Evolutionary conservation across 2,113 vertebrate species (phyloP).

Genomic region (Hipposideros armiger): DNA sequence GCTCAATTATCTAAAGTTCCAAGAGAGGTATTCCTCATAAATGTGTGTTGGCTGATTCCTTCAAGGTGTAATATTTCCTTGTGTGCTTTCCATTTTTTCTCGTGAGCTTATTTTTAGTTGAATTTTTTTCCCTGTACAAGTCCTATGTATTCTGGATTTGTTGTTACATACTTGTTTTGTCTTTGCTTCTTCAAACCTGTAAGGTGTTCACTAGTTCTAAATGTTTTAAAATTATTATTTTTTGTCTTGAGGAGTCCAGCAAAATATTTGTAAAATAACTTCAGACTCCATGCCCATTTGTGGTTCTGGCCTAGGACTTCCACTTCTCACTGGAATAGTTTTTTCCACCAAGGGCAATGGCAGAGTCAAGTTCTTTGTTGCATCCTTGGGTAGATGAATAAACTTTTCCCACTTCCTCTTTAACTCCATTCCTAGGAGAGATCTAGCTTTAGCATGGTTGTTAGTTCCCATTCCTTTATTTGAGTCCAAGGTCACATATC

Average conservation of each 20-base stretch:
- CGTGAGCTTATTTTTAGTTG: constrained; percentile 16
- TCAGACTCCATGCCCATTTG: neutral
- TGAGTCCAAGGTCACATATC: neutral
- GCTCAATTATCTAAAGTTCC: neutral
- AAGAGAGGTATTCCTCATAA: neutral
- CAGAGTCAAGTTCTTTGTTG: neutral
- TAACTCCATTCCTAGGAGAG: neutral
- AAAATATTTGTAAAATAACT: constrained; percentile 20
- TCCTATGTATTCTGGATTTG: neutral
- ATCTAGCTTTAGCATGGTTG: neutral
- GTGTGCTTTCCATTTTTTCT: constrained; percentile 1
- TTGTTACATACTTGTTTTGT: constrained; percentile 36
- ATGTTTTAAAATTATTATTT: constrained; percentile 1
- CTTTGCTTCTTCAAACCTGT: neutral
- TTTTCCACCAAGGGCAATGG: neutral
- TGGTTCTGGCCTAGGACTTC: neutral
- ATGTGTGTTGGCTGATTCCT: neutral
- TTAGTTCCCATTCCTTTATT: neutral
- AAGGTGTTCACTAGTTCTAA: neutral
- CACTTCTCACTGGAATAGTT: neutral
- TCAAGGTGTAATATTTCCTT: constrained; percentile 31
- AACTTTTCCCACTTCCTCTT: neutral
- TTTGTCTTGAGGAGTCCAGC: neutral
- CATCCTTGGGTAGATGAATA: neutral
- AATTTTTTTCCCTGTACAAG: neutral